Conservation (phyloP, 2,888 invertebrate species). For the Hirtodrosophila duncani region DNA sequence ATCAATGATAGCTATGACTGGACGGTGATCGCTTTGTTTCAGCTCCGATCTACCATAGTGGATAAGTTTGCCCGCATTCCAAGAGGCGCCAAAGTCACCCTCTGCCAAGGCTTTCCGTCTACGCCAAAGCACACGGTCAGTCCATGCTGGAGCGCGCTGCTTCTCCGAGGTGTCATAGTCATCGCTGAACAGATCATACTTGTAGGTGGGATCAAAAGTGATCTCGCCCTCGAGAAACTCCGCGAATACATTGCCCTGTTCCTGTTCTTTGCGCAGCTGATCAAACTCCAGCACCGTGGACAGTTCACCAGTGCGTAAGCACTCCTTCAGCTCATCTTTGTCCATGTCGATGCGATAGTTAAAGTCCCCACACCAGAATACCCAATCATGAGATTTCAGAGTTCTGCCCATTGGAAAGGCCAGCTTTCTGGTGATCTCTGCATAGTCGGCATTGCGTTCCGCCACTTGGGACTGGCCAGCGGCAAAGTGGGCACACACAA, state of each 20-base stretch:
- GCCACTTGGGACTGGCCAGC: constrained; percentile 94
- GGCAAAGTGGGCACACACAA: constrained; percentile 99
- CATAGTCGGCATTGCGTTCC: constrained; percentile 97
- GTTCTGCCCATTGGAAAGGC: constrained; percentile 94
- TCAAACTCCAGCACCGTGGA: constrained; percentile 90
- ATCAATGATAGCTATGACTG: constrained; percentile 94
- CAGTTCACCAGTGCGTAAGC: constrained; percentile 82
- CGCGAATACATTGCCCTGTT: constrained; percentile 90
- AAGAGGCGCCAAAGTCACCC: constrained; percentile 80
- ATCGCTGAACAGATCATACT: constrained; percentile 98
- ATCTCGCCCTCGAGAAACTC: constrained; percentile 96
- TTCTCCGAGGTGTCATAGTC: constrained; percentile 99
- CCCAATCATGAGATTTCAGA: constrained; percentile 96
- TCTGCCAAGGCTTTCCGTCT: constrained; percentile 87
- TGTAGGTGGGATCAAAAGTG: constrained; percentile 97
- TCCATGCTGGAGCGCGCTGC: constrained; percentile 98
- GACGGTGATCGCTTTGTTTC: constrained; percentile 98
- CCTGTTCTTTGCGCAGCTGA: constrained; percentile 90
- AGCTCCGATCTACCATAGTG: constrained; percentile 94
- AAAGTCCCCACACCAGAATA: constrained; percentile 99
- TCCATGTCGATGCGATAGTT: constrained; percentile 98
- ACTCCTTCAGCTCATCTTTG: constrained; percentile 93
- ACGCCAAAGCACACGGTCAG: constrained; percentile 97
- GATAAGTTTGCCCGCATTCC: constrained; percentile 88
- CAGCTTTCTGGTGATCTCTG: constrained; percentile 94